These are phyloP conservation scores for Neelides folsomi DNA, from an alignment of 2,888 invertebrate genomes.

Conservation along the genomic window DNA sequence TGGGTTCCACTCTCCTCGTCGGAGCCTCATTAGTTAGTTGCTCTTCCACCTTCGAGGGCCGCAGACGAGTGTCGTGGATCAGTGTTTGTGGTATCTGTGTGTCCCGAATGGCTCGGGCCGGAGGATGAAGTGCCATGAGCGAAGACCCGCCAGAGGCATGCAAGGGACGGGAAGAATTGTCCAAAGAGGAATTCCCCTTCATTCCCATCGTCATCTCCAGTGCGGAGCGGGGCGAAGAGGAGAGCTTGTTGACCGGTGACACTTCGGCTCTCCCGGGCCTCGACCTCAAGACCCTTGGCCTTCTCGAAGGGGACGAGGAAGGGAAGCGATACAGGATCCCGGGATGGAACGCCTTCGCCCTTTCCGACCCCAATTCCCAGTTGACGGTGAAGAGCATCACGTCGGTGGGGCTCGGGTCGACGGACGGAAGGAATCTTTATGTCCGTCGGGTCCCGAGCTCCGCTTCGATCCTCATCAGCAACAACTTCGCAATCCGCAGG, in stretches of 20 bases:
- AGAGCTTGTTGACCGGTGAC: neutral
- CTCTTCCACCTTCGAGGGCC: too few species aligned
- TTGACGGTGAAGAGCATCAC: slow-evolving; percentile 26
- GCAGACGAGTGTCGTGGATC: too few species aligned
- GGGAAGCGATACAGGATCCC: slow-evolving; percentile 17
- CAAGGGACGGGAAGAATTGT: too few species aligned
- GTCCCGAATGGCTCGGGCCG: too few species aligned
- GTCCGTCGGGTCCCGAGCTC: slow-evolving; percentile 62
- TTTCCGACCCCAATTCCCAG: slow-evolving; percentile 27
- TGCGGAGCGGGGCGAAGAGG: too few species aligned
- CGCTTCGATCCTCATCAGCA: slow-evolving; percentile 69
- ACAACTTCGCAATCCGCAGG: slow-evolving; percentile 36
- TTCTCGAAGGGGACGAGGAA: slow-evolving; percentile 6
- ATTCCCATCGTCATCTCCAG: too few species aligned
- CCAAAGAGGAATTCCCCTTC: too few species aligned
- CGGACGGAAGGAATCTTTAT: slow-evolving; percentile 65
- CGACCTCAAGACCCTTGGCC: slow-evolving; percentile 13
- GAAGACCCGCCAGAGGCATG: too few species aligned
- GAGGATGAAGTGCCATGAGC: too few species aligned
- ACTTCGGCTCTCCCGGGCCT: slow-evolving; percentile 5
- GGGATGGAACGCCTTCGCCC: slow-evolving; percentile 24
- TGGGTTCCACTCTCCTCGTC: too few species aligned
- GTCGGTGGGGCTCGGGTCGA: slow-evolving; percentile 55
- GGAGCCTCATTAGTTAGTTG: too few species aligned
- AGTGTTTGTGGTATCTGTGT: too few species aligned